Evolutionary conservation across 2,797 vertebrate genomes (phyloP).

Genomic region (Acanthurus tractus): DNA sequence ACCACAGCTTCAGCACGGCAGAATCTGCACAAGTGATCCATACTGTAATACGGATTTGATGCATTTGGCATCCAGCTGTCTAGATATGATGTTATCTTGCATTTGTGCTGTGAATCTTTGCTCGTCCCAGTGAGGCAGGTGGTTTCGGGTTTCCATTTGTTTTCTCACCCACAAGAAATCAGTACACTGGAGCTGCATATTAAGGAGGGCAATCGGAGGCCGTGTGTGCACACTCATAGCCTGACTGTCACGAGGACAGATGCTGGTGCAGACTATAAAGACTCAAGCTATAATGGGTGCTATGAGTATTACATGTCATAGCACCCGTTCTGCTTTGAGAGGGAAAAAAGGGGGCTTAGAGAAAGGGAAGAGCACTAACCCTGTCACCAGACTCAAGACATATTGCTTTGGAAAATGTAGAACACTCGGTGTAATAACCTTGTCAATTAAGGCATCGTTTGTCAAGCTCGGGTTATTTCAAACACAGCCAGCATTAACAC

Average conservation of each 20-base stretch:
- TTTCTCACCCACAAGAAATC: constrained; percentile 39
- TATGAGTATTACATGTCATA: constrained; percentile 35
- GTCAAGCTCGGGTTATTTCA: neutral
- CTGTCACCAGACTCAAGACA: neutral
- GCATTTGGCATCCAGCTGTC: constrained; percentile 34
- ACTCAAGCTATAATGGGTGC: constrained; percentile 35
- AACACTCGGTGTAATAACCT: constrained; percentile 1
- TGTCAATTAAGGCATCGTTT: neutral
- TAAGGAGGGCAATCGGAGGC: constrained; percentile 39
- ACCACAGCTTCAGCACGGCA: constrained; percentile 20
- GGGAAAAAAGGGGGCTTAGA: constrained; percentile 7
- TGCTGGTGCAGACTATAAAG: constrained; percentile 31
- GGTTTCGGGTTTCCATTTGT: constrained; percentile 52
- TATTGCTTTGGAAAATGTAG: neutral
- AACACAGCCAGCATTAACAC: neutral
- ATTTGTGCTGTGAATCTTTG: constrained; percentile 47
- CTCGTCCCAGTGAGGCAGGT: constrained; percentile 35
- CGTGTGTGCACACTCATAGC: constrained; percentile 26
- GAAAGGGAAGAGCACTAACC: constrained; percentile 11
- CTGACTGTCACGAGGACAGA: constrained; percentile 47
- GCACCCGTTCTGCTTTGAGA: constrained; percentile 22
- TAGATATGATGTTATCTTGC: constrained; percentile 40
- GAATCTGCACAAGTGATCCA: constrained; percentile 27
- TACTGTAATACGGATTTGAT: constrained; percentile 27
- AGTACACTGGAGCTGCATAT: constrained; percentile 37